Conservation (phyloP, 2,113 vertebrate genomes). For the Orientallactaga bullata region DNA sequence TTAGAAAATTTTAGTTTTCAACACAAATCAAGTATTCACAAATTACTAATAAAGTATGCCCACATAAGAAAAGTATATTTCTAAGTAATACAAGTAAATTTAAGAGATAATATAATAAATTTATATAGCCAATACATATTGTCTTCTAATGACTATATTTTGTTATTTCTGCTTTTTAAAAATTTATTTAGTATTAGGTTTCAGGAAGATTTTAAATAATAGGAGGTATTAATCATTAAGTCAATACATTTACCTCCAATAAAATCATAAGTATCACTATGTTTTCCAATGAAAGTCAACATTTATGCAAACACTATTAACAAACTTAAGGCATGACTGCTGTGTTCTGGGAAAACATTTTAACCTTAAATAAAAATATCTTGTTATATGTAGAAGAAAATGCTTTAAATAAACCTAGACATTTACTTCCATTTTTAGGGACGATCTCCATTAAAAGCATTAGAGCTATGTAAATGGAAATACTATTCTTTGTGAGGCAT, state of each 20-base stretch:
- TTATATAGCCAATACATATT: neutral
- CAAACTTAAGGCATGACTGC: conserved; percentile 40
- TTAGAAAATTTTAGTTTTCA: neutral
- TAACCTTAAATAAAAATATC: conserved; percentile 62
- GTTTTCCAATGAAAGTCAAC: conserved; percentile 17
- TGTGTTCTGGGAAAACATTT: conserved; percentile 64
- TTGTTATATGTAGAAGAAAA: conserved; percentile 48
- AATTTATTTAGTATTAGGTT: neutral
- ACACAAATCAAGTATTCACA: neutral
- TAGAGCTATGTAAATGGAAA: conserved; percentile 63
- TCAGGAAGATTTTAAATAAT: neutral
- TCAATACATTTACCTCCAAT: conserved; percentile 36
- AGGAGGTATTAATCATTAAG: conserved; percentile 42
- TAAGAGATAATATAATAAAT: neutral
- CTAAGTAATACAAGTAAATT: neutral
- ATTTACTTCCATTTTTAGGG: conserved; percentile 59
- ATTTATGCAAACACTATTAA: conserved; percentile 36
- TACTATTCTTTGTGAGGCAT: conserved; percentile 47
- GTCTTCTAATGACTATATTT: neutral
- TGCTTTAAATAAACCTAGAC: conserved; percentile 61
- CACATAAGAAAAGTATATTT: neutral
- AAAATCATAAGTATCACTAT: conserved; percentile 40
- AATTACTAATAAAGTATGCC: neutral
- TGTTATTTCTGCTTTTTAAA: neutral
- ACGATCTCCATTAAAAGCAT: conserved; percentile 53